Conservation (phyloP, 2,888 invertebrate genomes). For the Theodoxus fluviatilis region DNA sequence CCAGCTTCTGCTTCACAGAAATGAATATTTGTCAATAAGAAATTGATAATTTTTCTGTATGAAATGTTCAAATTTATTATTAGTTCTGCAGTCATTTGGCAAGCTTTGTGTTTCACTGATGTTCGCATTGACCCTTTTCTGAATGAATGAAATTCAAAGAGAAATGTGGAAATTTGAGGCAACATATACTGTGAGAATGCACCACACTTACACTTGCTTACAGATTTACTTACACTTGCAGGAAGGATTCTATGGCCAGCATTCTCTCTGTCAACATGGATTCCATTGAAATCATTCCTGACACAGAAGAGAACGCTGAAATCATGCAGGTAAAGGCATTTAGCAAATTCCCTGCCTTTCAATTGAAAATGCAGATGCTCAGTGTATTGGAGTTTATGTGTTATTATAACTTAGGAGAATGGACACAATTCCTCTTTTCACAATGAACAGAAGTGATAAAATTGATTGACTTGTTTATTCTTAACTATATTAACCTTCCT, state of each 20-base stretch:
- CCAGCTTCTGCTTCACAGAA: no score
- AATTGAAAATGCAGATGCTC: not conserved
- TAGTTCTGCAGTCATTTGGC: no score
- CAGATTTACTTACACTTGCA: constrained; percentile 30
- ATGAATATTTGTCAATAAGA: no score
- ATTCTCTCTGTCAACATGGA: constrained; percentile 47
- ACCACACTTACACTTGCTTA: no score
- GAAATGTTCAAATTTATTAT: no score
- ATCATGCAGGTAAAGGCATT: constrained; percentile 37
- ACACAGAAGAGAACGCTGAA: constrained; percentile 50
- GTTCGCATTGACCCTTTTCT: no score
- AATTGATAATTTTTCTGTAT: no score
- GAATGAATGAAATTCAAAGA: no score
- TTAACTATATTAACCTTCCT: not conserved
- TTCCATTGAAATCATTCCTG: constrained; percentile 47
- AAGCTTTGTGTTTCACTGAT: no score
- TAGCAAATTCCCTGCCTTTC: not conserved
- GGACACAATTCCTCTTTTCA: not conserved
- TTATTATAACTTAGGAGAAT: not conserved
- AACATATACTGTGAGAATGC: no score
- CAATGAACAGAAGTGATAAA: constrained; percentile 21
- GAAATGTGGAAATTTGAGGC: no score
- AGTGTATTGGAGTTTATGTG: no score
- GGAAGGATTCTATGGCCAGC: constrained; percentile 45
- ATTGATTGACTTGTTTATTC: not conserved